These are phyloP conservation scores for Mormyrops attenuatus DNA, from an alignment of 2,797 vertebrate species.

Conservation along the genomic window DNA sequence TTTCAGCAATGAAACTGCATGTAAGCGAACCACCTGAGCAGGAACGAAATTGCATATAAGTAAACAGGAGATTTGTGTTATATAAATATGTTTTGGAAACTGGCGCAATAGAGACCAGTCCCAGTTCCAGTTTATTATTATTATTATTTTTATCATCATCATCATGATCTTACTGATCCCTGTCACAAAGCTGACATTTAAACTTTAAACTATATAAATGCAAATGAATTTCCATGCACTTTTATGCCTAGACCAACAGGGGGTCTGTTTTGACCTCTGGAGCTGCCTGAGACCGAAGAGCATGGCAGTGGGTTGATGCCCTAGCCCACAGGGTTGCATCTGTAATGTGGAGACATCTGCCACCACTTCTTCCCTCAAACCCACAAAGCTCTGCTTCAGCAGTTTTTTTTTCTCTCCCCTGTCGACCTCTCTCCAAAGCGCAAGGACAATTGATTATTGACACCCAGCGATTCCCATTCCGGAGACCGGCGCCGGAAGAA, in stretches of 20 bases:
- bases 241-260: neutral
- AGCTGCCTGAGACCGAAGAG: slow-evolving; percentile 32
- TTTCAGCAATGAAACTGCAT: neutral
- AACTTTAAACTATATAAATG: slow-evolving; percentile 8
- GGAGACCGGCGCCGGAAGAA: slow-evolving; percentile 51
- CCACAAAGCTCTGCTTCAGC: slow-evolving; percentile 46
- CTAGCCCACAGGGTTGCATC: slow-evolving; percentile 18
- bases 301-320: slow-evolving; percentile 37
- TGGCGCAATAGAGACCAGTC: neutral
- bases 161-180: slow-evolving; percentile 7
- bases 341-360: slow-evolving; percentile 41
- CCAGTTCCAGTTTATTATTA: neutral
- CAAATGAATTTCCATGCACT: neutral
- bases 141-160: neutral
- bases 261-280: slow-evolving; percentile 38
- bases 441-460: slow-evolving; percentile 67
- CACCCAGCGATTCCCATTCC: slow-evolving; percentile 48
- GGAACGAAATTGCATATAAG: neutral
- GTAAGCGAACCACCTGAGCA: neutral
- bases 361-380: slow-evolving; percentile 1
- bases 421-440: neutral
- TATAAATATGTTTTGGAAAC: neutral
- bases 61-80: neutral
- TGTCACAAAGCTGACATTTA: neutral
- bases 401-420: neutral